phyloP scores from a whole-genome alignment of 2,888 invertebrate species.

The Microctonus brassicae region DNA sequence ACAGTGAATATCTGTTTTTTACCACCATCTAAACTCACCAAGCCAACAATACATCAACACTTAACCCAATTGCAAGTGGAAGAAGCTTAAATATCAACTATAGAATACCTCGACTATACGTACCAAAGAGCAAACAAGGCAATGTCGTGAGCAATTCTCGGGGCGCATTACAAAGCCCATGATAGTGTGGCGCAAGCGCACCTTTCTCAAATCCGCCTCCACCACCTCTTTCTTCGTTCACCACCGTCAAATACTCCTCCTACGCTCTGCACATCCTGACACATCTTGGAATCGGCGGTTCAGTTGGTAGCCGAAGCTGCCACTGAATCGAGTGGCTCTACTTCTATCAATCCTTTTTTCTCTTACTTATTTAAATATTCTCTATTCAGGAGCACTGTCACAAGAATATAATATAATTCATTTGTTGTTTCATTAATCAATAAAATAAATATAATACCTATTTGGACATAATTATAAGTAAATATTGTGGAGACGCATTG shows the following conservation, averaged over 20 bases:
- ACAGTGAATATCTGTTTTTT: background rate
- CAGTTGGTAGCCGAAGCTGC: conserved; percentile 36
- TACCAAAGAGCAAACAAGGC: conserved; percentile 8
- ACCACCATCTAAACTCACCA: background rate
- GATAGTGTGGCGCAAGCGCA: conserved; percentile 25
- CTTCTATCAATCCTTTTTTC: background rate
- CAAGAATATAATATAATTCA: too few species aligned
- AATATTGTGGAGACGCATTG: background rate
- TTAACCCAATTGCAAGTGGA: conserved; percentile 1
- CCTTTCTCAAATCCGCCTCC: conserved; percentile 5
- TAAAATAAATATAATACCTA: background rate
- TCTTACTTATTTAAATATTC: background rate
- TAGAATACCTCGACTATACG: background rate
- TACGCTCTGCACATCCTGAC: conserved; percentile 31
- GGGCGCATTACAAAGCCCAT: background rate
- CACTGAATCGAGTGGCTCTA: conserved; percentile 21
- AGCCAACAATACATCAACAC: conserved; percentile 11
- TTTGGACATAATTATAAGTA: background rate
- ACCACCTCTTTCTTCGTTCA: conserved; percentile 22
- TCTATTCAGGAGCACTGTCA: background rate
- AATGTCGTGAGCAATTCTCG: conserved; percentile 24
- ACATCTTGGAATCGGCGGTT: conserved; percentile 33
- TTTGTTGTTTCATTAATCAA: background rate
- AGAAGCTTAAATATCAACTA: conserved; percentile 7
- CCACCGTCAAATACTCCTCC: conserved; percentile 13